Conservation (phyloP, 2,113 vertebrate genomes). For the Murina feae region DNA sequence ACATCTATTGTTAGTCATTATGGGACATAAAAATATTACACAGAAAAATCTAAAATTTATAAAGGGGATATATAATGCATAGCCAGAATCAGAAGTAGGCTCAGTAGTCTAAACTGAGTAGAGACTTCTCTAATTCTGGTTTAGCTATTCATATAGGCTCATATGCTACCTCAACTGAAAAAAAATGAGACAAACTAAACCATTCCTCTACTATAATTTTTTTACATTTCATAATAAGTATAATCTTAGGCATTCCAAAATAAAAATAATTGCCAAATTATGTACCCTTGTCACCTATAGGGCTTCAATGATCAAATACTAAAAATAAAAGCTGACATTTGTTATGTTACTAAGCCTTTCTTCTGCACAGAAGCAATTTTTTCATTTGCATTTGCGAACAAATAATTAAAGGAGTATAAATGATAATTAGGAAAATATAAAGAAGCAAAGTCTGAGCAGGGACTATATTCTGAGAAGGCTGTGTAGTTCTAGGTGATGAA, state of each 20-base stretch:
- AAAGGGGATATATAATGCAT: background rate
- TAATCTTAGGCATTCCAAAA: slow-evolving; percentile 3
- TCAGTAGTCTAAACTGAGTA: background rate
- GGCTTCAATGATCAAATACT: slow-evolving; percentile 10
- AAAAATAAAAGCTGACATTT: slow-evolving; percentile 36
- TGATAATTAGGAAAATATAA: slow-evolving; percentile 31
- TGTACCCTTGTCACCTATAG: background rate
- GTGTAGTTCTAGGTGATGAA: slow-evolving; percentile 3
- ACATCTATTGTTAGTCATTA: background rate
- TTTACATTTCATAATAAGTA: slow-evolving; percentile 41
- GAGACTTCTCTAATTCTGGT: slow-evolving; percentile 4
- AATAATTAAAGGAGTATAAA: slow-evolving; percentile 28
- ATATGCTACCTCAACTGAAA: background rate
- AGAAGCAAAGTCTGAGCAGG: background rate
- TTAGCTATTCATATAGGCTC: background rate
- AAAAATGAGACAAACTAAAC: background rate
- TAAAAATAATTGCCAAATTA: slow-evolving; percentile 31
- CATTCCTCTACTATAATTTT: background rate
- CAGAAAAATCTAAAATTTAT: slow-evolving; percentile 1
- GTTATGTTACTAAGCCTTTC: background rate
- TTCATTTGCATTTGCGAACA: slow-evolving; percentile 5
- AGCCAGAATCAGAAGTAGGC: slow-evolving; percentile 15
- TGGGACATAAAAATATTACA: background rate
- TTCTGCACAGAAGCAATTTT: slow-evolving; percentile 9
- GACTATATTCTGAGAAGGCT: background rate